These are phyloP conservation scores for Bembecia ichneumoniformis DNA, from an alignment of 2,888 invertebrate species.

Conservation along the genomic window DNA sequence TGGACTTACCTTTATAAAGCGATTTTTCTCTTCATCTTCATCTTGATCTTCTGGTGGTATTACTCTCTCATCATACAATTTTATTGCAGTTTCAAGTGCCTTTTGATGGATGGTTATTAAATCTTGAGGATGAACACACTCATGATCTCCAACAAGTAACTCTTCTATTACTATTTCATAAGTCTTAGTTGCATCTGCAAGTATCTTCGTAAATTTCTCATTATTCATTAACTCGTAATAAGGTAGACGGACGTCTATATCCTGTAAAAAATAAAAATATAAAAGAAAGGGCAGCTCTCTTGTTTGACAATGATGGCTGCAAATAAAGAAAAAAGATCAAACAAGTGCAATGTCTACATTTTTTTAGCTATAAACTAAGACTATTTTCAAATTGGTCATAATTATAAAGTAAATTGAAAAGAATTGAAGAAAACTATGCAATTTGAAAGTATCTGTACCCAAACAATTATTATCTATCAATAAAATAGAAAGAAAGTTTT, in stretches of 20 bases:
- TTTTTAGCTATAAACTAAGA: no score
- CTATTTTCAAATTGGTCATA: no score
- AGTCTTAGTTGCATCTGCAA: constrained; percentile 11
- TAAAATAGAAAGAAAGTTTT: no score
- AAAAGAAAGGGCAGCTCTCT: no score
- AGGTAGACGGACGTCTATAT: constrained; percentile 16
- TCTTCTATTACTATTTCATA: constrained; percentile 13
- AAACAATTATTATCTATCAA: no score
- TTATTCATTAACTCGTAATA: constrained; percentile 20
- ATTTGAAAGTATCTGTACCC: no score
- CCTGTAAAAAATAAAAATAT: constrained; percentile 15
- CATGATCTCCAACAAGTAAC: constrained; percentile 1
- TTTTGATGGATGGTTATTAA: constrained; percentile 10
- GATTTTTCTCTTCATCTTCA: constrained; percentile 6
- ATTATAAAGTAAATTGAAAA: no score
- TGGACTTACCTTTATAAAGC: no score
- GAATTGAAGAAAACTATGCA: no score
- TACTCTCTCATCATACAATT: constrained; percentile 9
- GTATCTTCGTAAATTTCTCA: constrained; percentile 16
- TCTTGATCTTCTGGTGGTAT: constrained; percentile 4
- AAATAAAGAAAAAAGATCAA: no score
- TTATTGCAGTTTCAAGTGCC: constrained; percentile 9
- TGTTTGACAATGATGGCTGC: no score
- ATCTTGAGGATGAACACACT: constrained; percentile 15
- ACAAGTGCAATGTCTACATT: no score